phyloP scores from a whole-genome alignment of 2,888 invertebrate genomes.

The Apomyelois bistriatella region DNA sequence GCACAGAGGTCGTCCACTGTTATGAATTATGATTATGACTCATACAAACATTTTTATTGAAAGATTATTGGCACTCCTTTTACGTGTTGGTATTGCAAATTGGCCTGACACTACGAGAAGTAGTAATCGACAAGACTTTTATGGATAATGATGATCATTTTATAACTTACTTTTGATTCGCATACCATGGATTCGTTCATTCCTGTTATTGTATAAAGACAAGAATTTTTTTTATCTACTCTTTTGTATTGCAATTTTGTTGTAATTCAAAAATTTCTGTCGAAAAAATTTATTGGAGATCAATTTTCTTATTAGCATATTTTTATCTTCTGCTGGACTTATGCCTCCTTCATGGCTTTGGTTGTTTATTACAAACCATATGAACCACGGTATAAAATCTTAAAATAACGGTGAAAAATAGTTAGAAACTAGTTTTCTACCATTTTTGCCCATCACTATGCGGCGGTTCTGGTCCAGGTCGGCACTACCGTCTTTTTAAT shows the following conservation, averaged over 20 bases:
- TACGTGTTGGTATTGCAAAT: slow-evolving; percentile 1
- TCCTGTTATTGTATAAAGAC: neutral
- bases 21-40: slow-evolving; percentile 10
- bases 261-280: neutral
- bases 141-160: slow-evolving; percentile 6
- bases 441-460: no score
- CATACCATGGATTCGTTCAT: neutral
- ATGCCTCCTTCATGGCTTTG: no score
- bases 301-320: no score
- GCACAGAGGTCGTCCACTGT: slow-evolving; percentile 8
- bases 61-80: slow-evolving; percentile 8
- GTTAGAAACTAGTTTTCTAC: no score
- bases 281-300: no score
- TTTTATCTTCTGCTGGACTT: no score
- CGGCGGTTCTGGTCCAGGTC: no score
- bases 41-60: slow-evolving; percentile 10
- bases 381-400: no score
- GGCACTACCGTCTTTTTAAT: no score
- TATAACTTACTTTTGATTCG: neutral
- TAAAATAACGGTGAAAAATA: no score
- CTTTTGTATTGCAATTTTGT: neutral
- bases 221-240: neutral
- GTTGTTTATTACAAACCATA: no score
- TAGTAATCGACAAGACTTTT: slow-evolving; percentile 3
- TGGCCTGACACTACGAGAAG: slow-evolving; percentile 1